phyloP scores from a whole-genome alignment of 2,797 vertebrate genomes.

The Gobionotothen gibberifrons region DNA sequence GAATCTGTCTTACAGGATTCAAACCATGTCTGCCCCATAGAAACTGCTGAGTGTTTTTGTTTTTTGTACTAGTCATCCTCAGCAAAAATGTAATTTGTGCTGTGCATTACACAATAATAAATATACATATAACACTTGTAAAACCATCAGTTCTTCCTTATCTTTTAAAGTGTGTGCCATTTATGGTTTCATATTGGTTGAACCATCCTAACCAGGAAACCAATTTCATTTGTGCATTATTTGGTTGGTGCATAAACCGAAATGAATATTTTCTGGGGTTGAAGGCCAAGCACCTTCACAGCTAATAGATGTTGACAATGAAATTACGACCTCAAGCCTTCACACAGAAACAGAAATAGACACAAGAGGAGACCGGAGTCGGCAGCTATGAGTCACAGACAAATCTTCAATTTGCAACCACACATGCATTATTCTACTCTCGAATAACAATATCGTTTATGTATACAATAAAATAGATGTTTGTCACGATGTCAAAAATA shows the following conservation, averaged over 20 bases:
- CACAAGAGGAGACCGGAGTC: slow-evolving; percentile 39
- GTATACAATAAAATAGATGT: not conserved
- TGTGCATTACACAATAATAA: not conserved
- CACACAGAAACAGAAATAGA: slow-evolving; percentile 54
- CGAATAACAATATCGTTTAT: slow-evolving; percentile 2
- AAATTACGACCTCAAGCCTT: slow-evolving; percentile 60
- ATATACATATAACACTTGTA: not conserved
- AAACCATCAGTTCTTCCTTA: not conserved
- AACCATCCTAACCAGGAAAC: slow-evolving; percentile 35
- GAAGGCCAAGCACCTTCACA: slow-evolving; percentile 64
- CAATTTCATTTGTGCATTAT: slow-evolving; percentile 20
- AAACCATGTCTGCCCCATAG: not conserved
- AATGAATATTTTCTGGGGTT: slow-evolving; percentile 38
- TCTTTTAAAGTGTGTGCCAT: not conserved
- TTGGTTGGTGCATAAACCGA: slow-evolving; percentile 22
- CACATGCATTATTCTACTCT: slow-evolving; percentile 23
- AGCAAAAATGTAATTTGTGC: not conserved
- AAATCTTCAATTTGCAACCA: slow-evolving; percentile 43
- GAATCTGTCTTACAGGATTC: not conserved
- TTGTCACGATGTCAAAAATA: not conserved
- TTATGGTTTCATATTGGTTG: slow-evolving; percentile 49
- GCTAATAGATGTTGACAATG: slow-evolving; percentile 62
- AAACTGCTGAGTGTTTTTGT: not conserved
- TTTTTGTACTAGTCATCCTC: slow-evolving; percentile 2
- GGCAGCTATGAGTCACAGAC: slow-evolving; percentile 63